A percentile compares a stretch with the other conserved stretches of the same genome.
phyloP scores from a whole-genome alignment of 2,113 vertebrate species.

The Callionymus lyra region DNA sequence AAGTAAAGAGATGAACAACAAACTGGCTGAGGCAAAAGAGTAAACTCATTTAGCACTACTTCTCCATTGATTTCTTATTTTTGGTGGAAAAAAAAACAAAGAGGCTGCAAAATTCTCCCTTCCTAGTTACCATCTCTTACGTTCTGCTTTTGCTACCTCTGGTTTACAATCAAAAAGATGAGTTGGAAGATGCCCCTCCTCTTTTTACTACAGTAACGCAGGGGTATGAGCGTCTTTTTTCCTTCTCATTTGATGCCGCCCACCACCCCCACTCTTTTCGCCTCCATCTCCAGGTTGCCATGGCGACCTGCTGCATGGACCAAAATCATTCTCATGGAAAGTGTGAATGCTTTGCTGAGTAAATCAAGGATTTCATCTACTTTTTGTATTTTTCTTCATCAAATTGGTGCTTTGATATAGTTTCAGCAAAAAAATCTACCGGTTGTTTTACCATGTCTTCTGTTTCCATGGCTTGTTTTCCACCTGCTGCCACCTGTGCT shows the following conservation, averaged over 20 bases:
- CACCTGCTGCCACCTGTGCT: constrained; percentile 32
- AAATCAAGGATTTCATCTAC: constrained; percentile 63
- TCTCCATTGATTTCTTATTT: constrained; percentile 64
- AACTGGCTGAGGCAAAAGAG: constrained; percentile 99
- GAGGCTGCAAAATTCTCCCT: constrained; percentile 83
- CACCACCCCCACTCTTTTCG: constrained; percentile 36
- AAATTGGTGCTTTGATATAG: background rate
- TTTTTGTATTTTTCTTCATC: background rate
- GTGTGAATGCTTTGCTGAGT: constrained; percentile 53
- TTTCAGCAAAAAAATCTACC: constrained; percentile 28
- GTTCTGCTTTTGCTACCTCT: constrained; percentile 9
- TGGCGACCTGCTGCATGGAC: constrained; percentile 63
- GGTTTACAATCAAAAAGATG: background rate
- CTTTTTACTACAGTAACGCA: constrained; percentile 27
- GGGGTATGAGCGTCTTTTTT: constrained; percentile 45
- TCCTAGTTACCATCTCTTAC: constrained; percentile 9
- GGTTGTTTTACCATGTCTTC: constrained; percentile 62
- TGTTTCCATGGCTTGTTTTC: constrained; percentile 27
- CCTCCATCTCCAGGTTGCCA: constrained; percentile 59
- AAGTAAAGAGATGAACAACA: constrained; percentile 99
- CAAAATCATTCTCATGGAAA: constrained; percentile 45
- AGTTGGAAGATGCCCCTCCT: background rate
- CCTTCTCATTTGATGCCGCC: constrained; percentile 39
- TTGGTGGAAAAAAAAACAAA: constrained; percentile 45
- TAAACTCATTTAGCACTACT: constrained; percentile 85